Base-by-base conservation (phyloP, 2,888 invertebrate genomes). In the Cynaeus angustus region DNA sequence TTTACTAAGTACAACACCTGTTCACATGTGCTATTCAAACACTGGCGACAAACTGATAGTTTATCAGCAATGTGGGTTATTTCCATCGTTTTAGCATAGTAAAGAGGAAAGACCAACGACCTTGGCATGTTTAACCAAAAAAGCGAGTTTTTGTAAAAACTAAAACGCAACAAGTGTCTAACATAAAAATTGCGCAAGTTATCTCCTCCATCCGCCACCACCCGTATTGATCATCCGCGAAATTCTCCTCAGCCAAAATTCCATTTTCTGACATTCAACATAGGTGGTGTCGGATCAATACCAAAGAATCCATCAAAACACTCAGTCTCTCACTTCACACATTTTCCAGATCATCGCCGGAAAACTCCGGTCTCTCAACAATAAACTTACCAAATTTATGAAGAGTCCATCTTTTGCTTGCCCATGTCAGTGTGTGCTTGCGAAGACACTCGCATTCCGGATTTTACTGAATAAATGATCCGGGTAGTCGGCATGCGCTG, bases 391-490 rank as follows among this genome's bases (percentile, higher is more conserved):
- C 66, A 46, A 21, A 46, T 66, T 66, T 59, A 58, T 59, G 66
- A 46, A 46, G 28, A 33, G 28, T 12, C 9, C 43, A 46, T 56
- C 56, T 28, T 56, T 48, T 41, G 48, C 41, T 37, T 26, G 46
- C 9, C 7, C 59, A 66, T 67, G 21, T 38, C 14, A 16, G n/a
- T 38, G 48, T 38, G 48, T 58, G 50, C 43, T 55, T 67, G 59
- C 43, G 59, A 52, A 50, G 66, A 59, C 50, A 45, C 56, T 56
- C 66, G 66, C 52, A 43, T 59, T 48, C 52, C 38, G 66, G 59
- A 59, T 52, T 59, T 59, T 13, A 67, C 66, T 66, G 59, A 59
- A 67, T 55, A 56, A 67, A 59, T 67, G 66, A 50, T 67, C 59
- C 59, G 58, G 66, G 66, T n/a, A 28, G 46, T 14, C 6, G 14